These are phyloP conservation scores for Burhinus bistriatus DNA, from an alignment of 2,113 vertebrate species.

Conservation along the genomic window DNA sequence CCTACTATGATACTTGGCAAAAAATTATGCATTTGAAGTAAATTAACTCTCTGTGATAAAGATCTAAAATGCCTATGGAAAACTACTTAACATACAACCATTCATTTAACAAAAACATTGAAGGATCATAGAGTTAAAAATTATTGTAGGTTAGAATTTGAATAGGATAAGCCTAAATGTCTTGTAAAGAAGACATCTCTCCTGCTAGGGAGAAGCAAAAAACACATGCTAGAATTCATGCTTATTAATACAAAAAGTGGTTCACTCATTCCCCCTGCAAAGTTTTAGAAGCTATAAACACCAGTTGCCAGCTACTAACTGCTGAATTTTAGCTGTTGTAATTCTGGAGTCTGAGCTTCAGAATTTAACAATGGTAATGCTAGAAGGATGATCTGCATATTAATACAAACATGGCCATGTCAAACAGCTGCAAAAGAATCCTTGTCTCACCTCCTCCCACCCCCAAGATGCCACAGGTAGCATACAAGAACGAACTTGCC, in stretches of 20 bases:
- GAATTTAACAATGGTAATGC: not conserved
- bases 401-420: not conserved
- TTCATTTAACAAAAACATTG: not conserved
- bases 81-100: not conserved
- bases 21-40: not conserved
- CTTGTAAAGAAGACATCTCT: not conserved
- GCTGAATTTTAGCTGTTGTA: not conserved
- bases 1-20: not conserved
- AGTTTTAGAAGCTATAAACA: not conserved
- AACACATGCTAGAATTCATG: not conserved
- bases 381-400: not conserved
- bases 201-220: not conserved
- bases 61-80: conserved; percentile 8
- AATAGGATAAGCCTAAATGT: not conserved
- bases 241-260: not conserved
- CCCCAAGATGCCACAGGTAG: not conserved
- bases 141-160: not conserved
- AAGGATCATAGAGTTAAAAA: not conserved
- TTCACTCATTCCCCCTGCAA: not conserved
- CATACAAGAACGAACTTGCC: not conserved
- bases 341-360: not conserved
- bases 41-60: not conserved
- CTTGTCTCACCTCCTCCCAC: not conserved
- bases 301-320: not conserved
- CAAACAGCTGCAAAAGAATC: not conserved